Conservation (phyloP, 2,113 vertebrate species). For the Colistium nudipinnis region DNA sequence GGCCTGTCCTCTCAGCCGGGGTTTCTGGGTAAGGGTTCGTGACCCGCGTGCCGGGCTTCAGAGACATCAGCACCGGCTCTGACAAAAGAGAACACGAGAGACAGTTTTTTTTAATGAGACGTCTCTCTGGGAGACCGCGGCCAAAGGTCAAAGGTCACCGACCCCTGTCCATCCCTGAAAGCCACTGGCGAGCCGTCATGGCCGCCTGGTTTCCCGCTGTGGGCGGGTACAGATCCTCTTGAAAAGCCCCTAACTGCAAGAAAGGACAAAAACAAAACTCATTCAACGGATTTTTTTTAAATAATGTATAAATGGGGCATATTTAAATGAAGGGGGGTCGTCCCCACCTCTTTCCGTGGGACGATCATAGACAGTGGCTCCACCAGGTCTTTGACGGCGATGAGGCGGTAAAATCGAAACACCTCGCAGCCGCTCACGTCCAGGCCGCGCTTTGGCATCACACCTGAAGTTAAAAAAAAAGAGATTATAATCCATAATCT, state of each 20-base stretch:
- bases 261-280: neutral
- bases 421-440: slow-evolving; percentile 90
- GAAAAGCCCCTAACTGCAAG: slow-evolving; percentile 88
- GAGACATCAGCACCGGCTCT: slow-evolving; percentile 88
- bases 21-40: slow-evolving; percentile 68
- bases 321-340: too few relatives aligned
- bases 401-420: slow-evolving; percentile 93
- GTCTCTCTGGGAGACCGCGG: too few relatives aligned
- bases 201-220: slow-evolving; percentile 88
- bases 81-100: neutral
- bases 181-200: slow-evolving; percentile 90
- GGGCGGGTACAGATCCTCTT: slow-evolving; percentile 92
- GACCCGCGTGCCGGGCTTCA: slow-evolving; percentile 81
- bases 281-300: neutral
- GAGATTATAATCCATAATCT: too few relatives aligned
- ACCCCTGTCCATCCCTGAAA: slow-evolving; percentile 89
- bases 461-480: slow-evolving; percentile 75
- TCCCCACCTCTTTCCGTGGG: slow-evolving; percentile 79
- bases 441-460: slow-evolving; percentile 95
- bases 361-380: slow-evolving; percentile 94
- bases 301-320: neutral
- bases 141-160: slow-evolving; percentile 34
- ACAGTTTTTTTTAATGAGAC: too few relatives aligned
- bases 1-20: slow-evolving; percentile 43
- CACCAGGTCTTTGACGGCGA: slow-evolving; percentile 87